Conservation (phyloP, 2,113 vertebrate genomes). For the Sinocyclocheilus rhinocerous region DNA sequence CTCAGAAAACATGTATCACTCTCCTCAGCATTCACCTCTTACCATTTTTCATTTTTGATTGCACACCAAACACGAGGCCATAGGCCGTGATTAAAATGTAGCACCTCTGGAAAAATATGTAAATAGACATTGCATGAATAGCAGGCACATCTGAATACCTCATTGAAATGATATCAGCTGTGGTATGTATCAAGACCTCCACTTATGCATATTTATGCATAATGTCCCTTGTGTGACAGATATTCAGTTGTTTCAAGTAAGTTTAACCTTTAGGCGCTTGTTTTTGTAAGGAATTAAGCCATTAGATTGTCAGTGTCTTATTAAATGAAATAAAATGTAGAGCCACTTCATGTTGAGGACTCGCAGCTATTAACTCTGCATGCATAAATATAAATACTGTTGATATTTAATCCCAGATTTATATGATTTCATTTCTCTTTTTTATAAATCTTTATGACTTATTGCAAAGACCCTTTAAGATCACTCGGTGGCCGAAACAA, state of each 20-base stretch:
- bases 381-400: not conserved
- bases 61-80: conserved; percentile 64
- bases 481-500: too few species aligned
- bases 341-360: not conserved
- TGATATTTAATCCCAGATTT: not conserved
- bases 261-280: conserved; percentile 4
- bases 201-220: not conserved
- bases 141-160: not conserved
- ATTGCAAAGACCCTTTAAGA: too few species aligned
- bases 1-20: not conserved
- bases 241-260: not conserved
- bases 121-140: not conserved
- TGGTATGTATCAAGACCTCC: not conserved
- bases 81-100: conserved; percentile 65
- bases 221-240: not conserved
- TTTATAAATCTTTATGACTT: too few species aligned
- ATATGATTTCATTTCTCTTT: too few species aligned
- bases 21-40: not conserved
- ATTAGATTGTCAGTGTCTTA: conserved; percentile 9
- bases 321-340: conserved; percentile 20
- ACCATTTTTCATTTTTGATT: conserved; percentile 70
- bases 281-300: not conserved
- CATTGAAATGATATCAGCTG: not conserved
- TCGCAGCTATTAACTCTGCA: not conserved
- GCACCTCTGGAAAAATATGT: not conserved